Conservation (phyloP, 2,113 vertebrate genomes). For the Hirundichthys speculiger region DNA sequence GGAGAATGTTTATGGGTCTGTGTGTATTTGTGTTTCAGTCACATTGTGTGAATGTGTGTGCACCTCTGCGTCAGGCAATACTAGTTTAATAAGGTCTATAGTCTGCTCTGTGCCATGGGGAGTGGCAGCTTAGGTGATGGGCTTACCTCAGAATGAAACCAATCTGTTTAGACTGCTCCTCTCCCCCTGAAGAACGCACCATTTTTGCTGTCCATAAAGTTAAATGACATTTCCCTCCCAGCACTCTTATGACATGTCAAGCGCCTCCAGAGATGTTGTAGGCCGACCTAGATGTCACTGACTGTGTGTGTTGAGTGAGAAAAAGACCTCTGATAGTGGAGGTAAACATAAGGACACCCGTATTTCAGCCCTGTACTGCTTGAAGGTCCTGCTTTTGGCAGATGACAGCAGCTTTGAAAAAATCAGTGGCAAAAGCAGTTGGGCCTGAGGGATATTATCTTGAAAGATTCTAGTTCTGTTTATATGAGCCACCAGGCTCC, state of each 20-base stretch:
- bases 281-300: conserved; percentile 67
- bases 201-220: conserved; percentile 77
- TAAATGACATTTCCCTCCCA: conserved; percentile 78
- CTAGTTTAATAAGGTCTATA: conserved; percentile 80
- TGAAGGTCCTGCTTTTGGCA: conserved; percentile 36
- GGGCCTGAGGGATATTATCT: conserved; percentile 45
- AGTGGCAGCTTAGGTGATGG: conserved; percentile 67
- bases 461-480: conserved; percentile 50
- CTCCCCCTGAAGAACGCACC: conserved; percentile 73
- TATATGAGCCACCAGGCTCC: conserved; percentile 36
- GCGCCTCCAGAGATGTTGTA: conserved; percentile 65
- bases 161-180: conserved; percentile 79
- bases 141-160: conserved; percentile 82
- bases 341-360: conserved; percentile 64
- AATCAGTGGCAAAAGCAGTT: conserved; percentile 27
- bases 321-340: conserved; percentile 58
- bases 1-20: conserved; percentile 11
- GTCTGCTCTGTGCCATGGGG: conserved; percentile 76
- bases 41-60: conserved; percentile 51
- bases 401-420: conserved; percentile 50
- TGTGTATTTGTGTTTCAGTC: conserved; percentile 64
- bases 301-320: conserved; percentile 59
- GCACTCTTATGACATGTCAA: conserved; percentile 62
- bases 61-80: conserved; percentile 62
- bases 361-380: conserved; percentile 43